Percentiles rank a stretch among this genome's conserved stretches.
Evolutionary conservation across 1,140 invertebrate species (phyloP).

Genomic region (Parasteatoda tepidariorum): DNA sequence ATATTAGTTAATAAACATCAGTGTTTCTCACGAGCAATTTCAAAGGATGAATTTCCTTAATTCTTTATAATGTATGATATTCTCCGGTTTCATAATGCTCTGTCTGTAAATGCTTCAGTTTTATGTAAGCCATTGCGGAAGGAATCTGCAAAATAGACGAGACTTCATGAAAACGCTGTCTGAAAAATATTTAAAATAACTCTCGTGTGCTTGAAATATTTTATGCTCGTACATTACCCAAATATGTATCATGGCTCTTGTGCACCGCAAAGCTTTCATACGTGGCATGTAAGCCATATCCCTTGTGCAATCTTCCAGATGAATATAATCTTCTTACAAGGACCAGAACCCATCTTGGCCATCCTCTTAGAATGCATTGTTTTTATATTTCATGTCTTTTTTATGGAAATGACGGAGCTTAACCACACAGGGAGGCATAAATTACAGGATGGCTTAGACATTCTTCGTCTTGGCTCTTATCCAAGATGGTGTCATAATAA

Average conservation of each 20-base stretch:
- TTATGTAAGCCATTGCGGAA: too few relatives aligned
- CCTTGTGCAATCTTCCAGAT: neutral
- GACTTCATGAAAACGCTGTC: too few relatives aligned
- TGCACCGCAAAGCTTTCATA: neutral
- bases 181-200: neutral
- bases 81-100: too few relatives aligned
- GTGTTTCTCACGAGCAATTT: too few relatives aligned
- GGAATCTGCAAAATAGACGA: too few relatives aligned
- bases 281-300: constrained; percentile 9
- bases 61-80: too few relatives aligned
- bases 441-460: constrained; percentile 34
- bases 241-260: neutral
- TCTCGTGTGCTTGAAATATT: neutral
- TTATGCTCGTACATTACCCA: neutral
- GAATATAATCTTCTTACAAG: constrained; percentile 22
- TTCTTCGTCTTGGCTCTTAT: neutral
- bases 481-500: constrained; percentile 28
- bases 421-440: constrained; percentile 23
- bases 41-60: too few relatives aligned
- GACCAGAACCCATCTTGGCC: neutral
- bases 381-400: constrained; percentile 31
- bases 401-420: constrained; percentile 27
- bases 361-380: constrained; percentile 11
- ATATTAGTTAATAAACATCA: too few relatives aligned
- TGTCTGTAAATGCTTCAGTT: too few relatives aligned